Conservation (phyloP, 1,140 invertebrate species). For the Chironomus striatipennis region DNA sequence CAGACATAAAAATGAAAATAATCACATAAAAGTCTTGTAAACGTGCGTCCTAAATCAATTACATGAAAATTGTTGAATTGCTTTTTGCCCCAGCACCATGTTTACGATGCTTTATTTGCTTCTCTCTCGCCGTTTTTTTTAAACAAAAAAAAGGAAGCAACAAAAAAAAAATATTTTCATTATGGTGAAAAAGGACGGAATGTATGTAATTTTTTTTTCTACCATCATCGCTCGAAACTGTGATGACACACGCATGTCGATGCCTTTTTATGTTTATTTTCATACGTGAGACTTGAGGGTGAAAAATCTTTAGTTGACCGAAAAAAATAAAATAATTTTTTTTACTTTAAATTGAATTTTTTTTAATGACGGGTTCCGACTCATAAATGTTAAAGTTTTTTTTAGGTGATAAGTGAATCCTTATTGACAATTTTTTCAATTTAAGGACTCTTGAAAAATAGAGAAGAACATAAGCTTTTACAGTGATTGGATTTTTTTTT, state of each 20-base stretch:
- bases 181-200: background rate
- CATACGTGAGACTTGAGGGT: background rate
- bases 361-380: background rate
- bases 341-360: background rate
- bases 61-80: slow-evolving; percentile 8
- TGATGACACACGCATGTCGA: slow-evolving; percentile 5
- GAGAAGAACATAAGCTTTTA: too few relatives aligned
- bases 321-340: background rate
- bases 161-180: background rate
- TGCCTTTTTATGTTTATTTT: slow-evolving; percentile 14
- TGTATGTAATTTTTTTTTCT: background rate
- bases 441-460: background rate
- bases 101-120: background rate
- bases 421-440: background rate
- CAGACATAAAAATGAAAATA: too few relatives aligned
- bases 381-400: background rate
- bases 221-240: background rate
- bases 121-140: too few relatives aligned
- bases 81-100: background rate
- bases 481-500: too few relatives aligned
- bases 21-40: background rate
- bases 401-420: background rate
- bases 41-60: slow-evolving; percentile 7
- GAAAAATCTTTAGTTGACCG: background rate
- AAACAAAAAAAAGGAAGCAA: background rate